Conservation (phyloP, 2,888 invertebrate genomes). For the Ceramica pisi region DNA sequence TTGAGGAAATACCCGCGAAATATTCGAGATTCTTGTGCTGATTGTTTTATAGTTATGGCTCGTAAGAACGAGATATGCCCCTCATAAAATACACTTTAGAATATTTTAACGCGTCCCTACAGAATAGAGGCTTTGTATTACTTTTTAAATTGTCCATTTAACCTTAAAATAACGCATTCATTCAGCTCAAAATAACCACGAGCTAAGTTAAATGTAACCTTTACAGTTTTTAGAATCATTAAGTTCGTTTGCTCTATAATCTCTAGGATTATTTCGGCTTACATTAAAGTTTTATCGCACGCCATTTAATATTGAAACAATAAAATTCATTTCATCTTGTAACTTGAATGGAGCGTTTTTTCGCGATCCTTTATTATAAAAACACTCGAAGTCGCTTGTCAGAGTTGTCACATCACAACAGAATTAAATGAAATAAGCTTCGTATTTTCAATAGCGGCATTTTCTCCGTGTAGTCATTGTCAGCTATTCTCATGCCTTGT, state of each 20-base stretch:
- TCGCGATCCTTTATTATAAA: constrained; percentile 64
- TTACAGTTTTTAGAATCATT: constrained; percentile 42
- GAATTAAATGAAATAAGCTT: constrained; percentile 83
- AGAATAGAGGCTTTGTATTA: constrained; percentile 30
- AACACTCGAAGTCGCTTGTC: constrained; percentile 69
- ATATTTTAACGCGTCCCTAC: constrained; percentile 42
- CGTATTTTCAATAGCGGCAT: constrained; percentile 82
- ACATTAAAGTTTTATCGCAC: constrained; percentile 33
- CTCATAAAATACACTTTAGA: constrained; percentile 53
- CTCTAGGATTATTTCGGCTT: constrained; percentile 39
- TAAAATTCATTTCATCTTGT: constrained; percentile 43
- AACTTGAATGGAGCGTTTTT: constrained; percentile 41
- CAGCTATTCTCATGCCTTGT: constrained; percentile 85
- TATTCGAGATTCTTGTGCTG: constrained; percentile 55
- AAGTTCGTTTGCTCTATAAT: constrained; percentile 45
- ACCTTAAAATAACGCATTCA: constrained; percentile 15
- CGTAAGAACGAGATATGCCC: constrained; percentile 44
- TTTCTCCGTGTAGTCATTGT: constrained; percentile 83
- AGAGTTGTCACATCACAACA: constrained; percentile 71
- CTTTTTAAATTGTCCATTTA: constrained; percentile 33
- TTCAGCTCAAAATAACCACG: constrained; percentile 10
- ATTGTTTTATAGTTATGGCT: constrained; percentile 60
- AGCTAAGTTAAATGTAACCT: constrained; percentile 26
- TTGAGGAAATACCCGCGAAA: constrained; percentile 48
- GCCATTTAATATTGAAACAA: constrained; percentile 52